A percentile compares a stretch with the other conserved stretches of the same genome.
Evolutionary conservation across 2,888 invertebrate species (phyloP).

Genomic region (Thera obeliscata): DNA sequence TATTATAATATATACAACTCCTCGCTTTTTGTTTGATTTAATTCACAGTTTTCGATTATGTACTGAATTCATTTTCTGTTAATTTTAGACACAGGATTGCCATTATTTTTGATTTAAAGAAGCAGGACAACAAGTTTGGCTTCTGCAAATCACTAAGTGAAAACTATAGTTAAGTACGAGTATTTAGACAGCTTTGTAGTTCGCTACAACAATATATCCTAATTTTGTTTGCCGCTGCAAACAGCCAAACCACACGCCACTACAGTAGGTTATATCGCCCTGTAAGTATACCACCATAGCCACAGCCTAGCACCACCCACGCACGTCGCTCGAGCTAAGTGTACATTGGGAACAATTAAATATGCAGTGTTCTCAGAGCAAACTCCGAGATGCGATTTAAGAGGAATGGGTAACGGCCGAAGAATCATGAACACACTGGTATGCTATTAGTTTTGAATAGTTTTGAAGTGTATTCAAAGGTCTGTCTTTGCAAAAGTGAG

Average conservation of each 20-base stretch:
- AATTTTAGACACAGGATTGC: no score
- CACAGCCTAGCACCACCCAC: conserved; percentile 31
- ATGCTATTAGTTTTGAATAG: conserved; percentile 8
- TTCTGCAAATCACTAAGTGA: neutral
- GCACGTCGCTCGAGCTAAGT: conserved; percentile 34
- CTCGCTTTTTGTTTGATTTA: no score
- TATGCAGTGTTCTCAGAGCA: conserved; percentile 32
- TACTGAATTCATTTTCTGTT: no score
- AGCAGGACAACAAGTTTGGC: neutral
- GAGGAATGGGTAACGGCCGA: conserved; percentile 22
- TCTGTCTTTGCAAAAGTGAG: neutral
- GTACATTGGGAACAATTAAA: conserved; percentile 34
- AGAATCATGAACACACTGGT: conserved; percentile 18
- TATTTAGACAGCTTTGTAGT: neutral
- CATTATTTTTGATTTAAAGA: no score
- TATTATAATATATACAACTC: no score
- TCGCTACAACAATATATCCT: neutral
- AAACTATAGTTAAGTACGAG: neutral
- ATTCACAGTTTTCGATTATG: no score
- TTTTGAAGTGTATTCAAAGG: neutral
- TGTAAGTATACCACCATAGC: conserved; percentile 3
- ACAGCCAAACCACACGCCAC: neutral
- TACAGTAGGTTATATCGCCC: conserved; percentile 10
- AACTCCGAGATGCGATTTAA: conserved; percentile 31
- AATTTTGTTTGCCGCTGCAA: neutral